Percentiles rank a stretch among this genome's conserved stretches.
phyloP scores from a whole-genome alignment of 2,888 invertebrate genomes.

The Agrochola lychnidis region DNA sequence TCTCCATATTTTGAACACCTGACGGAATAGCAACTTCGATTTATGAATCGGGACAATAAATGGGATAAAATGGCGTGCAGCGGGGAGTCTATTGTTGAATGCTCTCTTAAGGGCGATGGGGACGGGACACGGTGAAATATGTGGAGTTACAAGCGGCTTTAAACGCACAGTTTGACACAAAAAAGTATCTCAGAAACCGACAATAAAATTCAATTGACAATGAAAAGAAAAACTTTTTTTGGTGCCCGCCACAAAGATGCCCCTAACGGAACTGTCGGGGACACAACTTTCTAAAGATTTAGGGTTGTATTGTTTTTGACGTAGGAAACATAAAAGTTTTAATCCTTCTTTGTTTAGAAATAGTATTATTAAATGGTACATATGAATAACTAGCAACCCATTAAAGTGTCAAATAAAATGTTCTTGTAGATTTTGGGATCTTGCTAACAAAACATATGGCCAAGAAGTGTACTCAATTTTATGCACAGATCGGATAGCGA shows the following conservation, averaged over 20 bases:
- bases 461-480: slow-evolving; percentile 14
- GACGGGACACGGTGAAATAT: slow-evolving; percentile 74
- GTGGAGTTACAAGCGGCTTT: slow-evolving; percentile 86
- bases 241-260: slow-evolving; percentile 80
- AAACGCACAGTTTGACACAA: slow-evolving; percentile 89
- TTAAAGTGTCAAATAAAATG: slow-evolving; percentile 54
- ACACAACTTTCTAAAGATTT: slow-evolving; percentile 87
- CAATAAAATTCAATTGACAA: slow-evolving; percentile 91
- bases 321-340: slow-evolving; percentile 74
- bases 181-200: slow-evolving; percentile 89
- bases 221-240: slow-evolving; percentile 83
- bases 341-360: slow-evolving; percentile 74
- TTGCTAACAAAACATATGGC: slow-evolving; percentile 19
- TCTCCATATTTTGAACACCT: slow-evolving; percentile 83
- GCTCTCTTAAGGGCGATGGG: slow-evolving; percentile 83
- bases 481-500: slow-evolving; percentile 11
- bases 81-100: slow-evolving; percentile 86
- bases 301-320: slow-evolving; percentile 85
- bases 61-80: slow-evolving; percentile 85
- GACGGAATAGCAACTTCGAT: slow-evolving; percentile 78
- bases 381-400: slow-evolving; percentile 51
- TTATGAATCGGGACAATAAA: slow-evolving; percentile 82
- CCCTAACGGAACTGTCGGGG: slow-evolving; percentile 85
- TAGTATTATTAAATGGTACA: slow-evolving; percentile 59
- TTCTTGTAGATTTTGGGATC: slow-evolving; percentile 35